Evolutionary conservation across 2,797 vertebrate species (phyloP), one percentile per base, ranked within the genome.

Genomic region (Trachurus trachurus): DNA sequence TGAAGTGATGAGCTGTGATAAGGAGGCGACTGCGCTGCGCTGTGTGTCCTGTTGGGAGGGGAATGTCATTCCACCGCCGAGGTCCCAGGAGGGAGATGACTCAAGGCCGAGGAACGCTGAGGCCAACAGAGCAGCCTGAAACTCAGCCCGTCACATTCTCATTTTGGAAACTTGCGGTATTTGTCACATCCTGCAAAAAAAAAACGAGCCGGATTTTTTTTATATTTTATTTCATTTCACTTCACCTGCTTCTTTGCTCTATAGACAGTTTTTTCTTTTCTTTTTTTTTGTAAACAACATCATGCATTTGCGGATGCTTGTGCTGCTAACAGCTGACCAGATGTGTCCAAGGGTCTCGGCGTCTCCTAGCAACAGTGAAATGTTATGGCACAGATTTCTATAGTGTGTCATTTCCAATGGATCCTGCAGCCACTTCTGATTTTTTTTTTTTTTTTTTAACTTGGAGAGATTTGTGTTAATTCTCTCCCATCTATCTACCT

Each of bases 291-390:
- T 68, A 75, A 87, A 82, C 85, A 86, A 22, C 39, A 66, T 73
- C 81, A 50, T 2, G 54, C 69, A 21, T 65, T 44, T 73, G 81
- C 56, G 1, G 83, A 78, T 72, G 83, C 83, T 78, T 77, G 86
- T n/a, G 26, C 83, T 74, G 31, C 26, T 26, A 89, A 89, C 89
- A 89, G 87, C 88, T 93, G 89, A 90, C 90, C 89, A 90, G 83
- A 90, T 83, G 86, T 89, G 90, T 90, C 88, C 67, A 44, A 82
- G 89, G 89, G 87, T 85, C 88, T 74, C 84, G 34, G 78, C 26
- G 86, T 93, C 83, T 91, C 91, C 89, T 92, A 93, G 92, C 92
- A 93, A 93, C 92, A 87, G 84, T 11, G 59, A 78, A 87, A 86
- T 37, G 76, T 78, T 78, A 71, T 47, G 74, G 78, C 60, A 34